These are phyloP conservation scores for Alectura lathami DNA, from an alignment of 2,113 vertebrate genomes.

Conservation along the genomic window DNA sequence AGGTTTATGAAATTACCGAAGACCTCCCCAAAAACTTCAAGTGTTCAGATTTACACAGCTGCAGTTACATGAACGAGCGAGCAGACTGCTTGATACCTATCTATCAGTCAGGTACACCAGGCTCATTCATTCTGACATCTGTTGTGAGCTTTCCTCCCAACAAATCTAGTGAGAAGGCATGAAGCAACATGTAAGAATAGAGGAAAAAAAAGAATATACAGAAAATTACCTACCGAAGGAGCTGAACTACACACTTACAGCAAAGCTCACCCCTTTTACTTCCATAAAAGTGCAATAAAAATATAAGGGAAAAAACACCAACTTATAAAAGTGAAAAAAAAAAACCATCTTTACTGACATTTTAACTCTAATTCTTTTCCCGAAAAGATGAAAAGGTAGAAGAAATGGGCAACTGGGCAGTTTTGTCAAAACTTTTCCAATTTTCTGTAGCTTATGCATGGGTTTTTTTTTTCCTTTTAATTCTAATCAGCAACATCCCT, in stretches of 20 bases:
- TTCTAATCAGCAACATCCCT: not conserved
- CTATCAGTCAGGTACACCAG: not conserved
- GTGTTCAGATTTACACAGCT: not conserved
- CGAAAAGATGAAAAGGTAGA: not conserved
- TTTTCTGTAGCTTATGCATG: not conserved
- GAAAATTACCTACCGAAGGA: not conserved
- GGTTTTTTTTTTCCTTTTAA: not conserved
- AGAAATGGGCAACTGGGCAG: not conserved
- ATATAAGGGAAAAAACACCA: accelerated
- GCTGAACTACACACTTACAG: not conserved
- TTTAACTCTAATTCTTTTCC: not conserved
- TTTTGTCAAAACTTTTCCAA: not conserved
- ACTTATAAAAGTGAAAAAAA: not conserved
- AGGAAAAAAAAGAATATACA: not conserved
- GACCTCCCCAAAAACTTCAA: not conserved
- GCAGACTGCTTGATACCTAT: not conserved
- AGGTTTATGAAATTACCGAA: not conserved
- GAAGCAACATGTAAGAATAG: not conserved
- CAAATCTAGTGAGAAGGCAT: not conserved
- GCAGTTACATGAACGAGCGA: not conserved
- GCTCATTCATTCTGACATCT: not conserved
- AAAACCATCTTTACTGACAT: not conserved
- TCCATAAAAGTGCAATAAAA: not conserved
- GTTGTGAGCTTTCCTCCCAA: not conserved
- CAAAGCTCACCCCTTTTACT: not conserved